Conservation (phyloP, 2,113 vertebrate species). For the Tachysurus fulvidraco region DNA sequence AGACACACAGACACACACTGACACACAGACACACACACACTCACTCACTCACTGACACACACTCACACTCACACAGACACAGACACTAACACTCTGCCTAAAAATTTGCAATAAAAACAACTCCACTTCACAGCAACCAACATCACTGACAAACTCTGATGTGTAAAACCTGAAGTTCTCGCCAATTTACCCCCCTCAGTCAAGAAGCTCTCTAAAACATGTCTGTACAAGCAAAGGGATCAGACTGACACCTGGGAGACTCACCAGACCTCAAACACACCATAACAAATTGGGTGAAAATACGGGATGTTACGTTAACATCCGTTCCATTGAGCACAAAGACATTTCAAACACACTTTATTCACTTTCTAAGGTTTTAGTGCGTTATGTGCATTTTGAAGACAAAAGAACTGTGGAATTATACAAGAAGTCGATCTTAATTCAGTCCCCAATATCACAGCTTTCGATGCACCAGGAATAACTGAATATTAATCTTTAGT, state of each 20-base stretch:
- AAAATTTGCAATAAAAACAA: not conserved
- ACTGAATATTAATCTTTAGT: not conserved
- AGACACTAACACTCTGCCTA: not conserved
- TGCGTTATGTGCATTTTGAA: not conserved
- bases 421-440: not conserved
- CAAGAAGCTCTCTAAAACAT: conserved; percentile 4
- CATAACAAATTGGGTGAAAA: not conserved
- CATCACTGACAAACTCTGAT: not conserved
- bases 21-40: too few species aligned
- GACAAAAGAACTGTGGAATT: not conserved
- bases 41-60: not conserved
- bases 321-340: not conserved
- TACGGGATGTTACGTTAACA: not conserved
- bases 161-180: conserved; percentile 19
- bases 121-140: not conserved
- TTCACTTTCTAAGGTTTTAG: not conserved
- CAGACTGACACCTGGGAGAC: not conserved
- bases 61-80: not conserved
- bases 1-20: too few species aligned
- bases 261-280: not conserved
- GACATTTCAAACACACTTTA: not conserved
- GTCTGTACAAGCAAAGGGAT: not conserved
- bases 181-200: not conserved
- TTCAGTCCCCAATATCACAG: not conserved
- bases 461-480: not conserved